Evolutionary conservation across 2,113 vertebrate species (phyloP).

Genomic region (Rhinolophus sinicus): DNA sequence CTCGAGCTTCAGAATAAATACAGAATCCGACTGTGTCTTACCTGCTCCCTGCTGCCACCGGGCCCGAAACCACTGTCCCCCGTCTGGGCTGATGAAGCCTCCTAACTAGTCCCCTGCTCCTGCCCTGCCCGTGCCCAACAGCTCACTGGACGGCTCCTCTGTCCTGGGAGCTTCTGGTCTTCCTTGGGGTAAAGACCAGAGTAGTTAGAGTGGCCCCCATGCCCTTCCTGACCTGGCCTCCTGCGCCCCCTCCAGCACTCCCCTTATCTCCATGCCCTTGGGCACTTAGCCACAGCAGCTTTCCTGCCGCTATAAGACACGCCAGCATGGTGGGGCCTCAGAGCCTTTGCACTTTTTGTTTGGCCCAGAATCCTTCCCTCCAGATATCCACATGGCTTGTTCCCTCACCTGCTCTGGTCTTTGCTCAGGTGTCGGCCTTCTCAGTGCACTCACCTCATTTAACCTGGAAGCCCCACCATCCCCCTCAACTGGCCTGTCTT

Average conservation of each 20-base stretch:
- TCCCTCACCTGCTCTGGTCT: neutral
- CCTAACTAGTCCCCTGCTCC: no score
- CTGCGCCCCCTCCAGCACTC: neutral
- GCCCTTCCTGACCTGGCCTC: neutral
- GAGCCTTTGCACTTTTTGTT: neutral
- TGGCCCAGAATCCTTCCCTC: neutral
- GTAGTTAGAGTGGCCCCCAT: neutral
- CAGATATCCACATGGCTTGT: rapidly evolving
- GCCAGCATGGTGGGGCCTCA: neutral
- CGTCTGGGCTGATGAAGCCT: neutral
- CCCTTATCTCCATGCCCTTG: no score
- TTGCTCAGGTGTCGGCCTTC: neutral
- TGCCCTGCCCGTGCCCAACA: no score
- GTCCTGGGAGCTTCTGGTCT: neutral
- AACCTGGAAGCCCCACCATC: neutral
- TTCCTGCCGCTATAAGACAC: rapidly evolving
- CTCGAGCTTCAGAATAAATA: neutral
- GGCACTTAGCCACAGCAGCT: neutral
- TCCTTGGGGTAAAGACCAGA: neutral
- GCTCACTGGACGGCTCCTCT: no score
- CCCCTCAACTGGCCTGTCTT: neutral
- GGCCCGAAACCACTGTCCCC: rapidly evolving
- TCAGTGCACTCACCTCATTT: rapidly evolving
- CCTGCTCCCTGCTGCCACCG: neutral
- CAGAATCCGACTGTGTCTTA: no score